Percentiles rank a stretch among this genome's conserved stretches.
phyloP scores from a whole-genome alignment of 2,888 invertebrate genomes.

The Alcis repandata region DNA sequence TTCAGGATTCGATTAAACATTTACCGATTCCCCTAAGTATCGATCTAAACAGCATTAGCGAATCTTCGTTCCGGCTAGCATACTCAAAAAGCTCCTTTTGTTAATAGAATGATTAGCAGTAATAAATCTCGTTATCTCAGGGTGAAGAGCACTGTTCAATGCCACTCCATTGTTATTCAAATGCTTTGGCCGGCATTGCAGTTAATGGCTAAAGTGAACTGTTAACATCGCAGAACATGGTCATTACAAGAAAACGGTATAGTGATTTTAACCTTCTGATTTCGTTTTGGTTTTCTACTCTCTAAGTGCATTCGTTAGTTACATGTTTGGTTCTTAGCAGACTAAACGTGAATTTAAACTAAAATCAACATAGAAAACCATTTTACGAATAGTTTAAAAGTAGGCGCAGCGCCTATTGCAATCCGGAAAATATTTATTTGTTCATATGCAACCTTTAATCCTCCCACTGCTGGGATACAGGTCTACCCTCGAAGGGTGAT shows the following conservation, averaged over 20 bases:
- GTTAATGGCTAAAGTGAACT: constrained; percentile 19
- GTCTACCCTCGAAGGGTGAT: no score
- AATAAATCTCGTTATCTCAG: constrained; percentile 28
- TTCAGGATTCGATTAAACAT: background rate
- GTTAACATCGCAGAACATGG: constrained; percentile 11
- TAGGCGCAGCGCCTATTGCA: no score
- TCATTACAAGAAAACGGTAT: constrained; percentile 13
- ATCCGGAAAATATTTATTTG: no score
- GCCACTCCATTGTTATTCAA: constrained; percentile 29
- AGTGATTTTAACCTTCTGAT: constrained; percentile 5
- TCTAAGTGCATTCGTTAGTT: no score
- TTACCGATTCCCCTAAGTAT: background rate
- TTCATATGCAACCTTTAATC: no score
- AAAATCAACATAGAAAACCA: no score
- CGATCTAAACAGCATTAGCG: background rate
- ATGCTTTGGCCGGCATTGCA: constrained; percentile 29
- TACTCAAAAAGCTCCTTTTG: constrained; percentile 10
- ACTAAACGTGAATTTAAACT: no score
- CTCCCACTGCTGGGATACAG: no score
- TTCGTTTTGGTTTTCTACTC: constrained; percentile 2
- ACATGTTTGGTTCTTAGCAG: no score
- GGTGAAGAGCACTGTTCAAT: constrained; percentile 28
- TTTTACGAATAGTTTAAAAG: no score
- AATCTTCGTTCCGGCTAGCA: constrained; percentile 1
- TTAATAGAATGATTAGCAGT: constrained; percentile 17